phyloP scores from a whole-genome alignment of 2,797 vertebrate species.

The Nannoperca obscura region DNA sequence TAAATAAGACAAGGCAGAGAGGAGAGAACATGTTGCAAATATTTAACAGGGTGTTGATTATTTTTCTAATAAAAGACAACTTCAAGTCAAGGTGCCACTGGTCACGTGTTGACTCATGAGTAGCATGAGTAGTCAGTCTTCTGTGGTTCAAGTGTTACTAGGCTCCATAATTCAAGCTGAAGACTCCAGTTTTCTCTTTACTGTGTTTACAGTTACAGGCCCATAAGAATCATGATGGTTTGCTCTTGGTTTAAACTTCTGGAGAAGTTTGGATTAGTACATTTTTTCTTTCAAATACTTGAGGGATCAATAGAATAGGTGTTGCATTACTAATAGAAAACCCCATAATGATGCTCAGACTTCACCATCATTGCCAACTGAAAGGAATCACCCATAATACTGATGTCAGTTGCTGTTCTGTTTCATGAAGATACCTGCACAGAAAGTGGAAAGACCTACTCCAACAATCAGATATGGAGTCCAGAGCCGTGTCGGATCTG shows the following conservation, averaged over 20 bases:
- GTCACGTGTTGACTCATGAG: conserved; percentile 9
- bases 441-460: conserved; percentile 45
- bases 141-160: neutral
- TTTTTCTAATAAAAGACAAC: too few relatives aligned
- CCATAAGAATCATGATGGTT: conserved; percentile 18
- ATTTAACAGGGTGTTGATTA: too few relatives aligned
- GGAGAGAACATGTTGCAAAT: too few relatives aligned
- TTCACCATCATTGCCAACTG: neutral
- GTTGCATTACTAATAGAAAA: neutral
- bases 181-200: neutral
- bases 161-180: neutral
- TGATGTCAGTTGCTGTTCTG: conserved; percentile 43
- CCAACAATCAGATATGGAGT: conserved; percentile 57
- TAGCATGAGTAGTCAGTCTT: neutral
- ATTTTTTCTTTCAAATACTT: too few relatives aligned
- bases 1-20: neutral
- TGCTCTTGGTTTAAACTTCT: conserved; percentile 1
- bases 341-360: conserved; percentile 25
- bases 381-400: conserved; percentile 20
- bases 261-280: conserved; percentile 11
- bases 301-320: too few relatives aligned
- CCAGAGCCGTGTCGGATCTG: conserved; percentile 57
- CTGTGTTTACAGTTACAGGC: conserved; percentile 18
- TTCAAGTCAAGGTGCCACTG: neutral
- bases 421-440: conserved; percentile 58